Conservation (phyloP, 2,888 invertebrate genomes). For the Galerucella calmariensis region DNA sequence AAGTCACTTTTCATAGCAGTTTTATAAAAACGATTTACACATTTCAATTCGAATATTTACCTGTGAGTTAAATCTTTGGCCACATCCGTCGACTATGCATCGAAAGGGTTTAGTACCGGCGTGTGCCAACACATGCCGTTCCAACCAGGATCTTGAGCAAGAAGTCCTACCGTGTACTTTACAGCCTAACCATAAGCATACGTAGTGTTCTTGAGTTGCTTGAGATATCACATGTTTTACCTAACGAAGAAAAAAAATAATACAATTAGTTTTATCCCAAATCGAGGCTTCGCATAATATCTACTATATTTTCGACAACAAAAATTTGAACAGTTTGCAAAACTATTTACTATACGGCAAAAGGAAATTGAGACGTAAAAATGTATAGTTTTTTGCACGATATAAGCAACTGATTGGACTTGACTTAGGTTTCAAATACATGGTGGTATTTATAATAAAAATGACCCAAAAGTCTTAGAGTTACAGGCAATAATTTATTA, state of each 20-base stretch:
- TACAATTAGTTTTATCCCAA: background rate
- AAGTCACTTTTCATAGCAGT: too few relatives aligned
- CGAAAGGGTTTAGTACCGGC: conserved; percentile 93
- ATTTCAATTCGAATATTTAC: conserved; percentile 65
- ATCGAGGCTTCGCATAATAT: background rate
- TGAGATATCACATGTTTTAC: conserved; percentile 87
- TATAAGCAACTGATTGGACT: too few relatives aligned
- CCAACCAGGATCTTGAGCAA: conserved; percentile 92
- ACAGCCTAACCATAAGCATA: conserved; percentile 93
- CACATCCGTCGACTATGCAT: conserved; percentile 95
- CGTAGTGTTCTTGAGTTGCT: conserved; percentile 83
- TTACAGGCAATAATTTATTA: too few relatives aligned
- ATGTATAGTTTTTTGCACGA: too few relatives aligned
- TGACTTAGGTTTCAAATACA: too few relatives aligned
- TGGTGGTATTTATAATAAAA: too few relatives aligned
- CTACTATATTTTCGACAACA: background rate
- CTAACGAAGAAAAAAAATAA: conserved; percentile 65
- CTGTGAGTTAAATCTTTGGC: conserved; percentile 87
- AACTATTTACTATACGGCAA: background rate
- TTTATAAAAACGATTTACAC: background rate
- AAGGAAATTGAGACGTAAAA: too few relatives aligned
- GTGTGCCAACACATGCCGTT: conserved; percentile 91
- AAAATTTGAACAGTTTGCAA: background rate
- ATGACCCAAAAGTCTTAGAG: too few relatives aligned
- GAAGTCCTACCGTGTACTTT: conserved; percentile 94